Evolutionary conservation across 2,113 vertebrate species (phyloP).

Genomic region (Pungitius pungitius): DNA sequence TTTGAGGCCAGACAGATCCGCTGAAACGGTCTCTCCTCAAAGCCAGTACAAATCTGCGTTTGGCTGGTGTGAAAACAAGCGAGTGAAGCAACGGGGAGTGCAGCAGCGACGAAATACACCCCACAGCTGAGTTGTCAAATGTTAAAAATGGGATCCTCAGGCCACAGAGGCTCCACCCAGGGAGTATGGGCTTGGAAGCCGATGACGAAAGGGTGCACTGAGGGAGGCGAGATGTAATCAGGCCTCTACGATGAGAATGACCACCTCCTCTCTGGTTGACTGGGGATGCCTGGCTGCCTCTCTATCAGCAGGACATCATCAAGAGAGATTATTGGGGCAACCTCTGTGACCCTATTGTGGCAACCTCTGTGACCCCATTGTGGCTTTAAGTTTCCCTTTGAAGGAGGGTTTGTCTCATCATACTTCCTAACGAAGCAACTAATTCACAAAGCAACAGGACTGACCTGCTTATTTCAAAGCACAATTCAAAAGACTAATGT

Average conservation of each 20-base stretch:
- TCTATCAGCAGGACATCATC: slow-evolving; percentile 80
- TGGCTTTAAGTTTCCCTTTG: slow-evolving; percentile 80
- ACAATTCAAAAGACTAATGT: background rate
- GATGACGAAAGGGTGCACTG: slow-evolving; percentile 58
- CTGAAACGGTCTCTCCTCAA: slow-evolving; percentile 13
- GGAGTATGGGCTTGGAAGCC: slow-evolving; percentile 63
- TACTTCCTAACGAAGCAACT: slow-evolving; percentile 66
- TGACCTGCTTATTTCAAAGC: background rate
- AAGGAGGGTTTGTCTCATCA: slow-evolving; percentile 69
- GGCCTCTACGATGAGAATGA: slow-evolving; percentile 66
- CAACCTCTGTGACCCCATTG: slow-evolving; percentile 73
- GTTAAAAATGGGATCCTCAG: slow-evolving; percentile 70
- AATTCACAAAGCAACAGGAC: slow-evolving; percentile 56
- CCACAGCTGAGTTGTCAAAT: slow-evolving; percentile 72
- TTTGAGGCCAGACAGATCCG: slow-evolving; percentile 11
- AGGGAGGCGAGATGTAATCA: slow-evolving; percentile 75
- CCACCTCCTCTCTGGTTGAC: slow-evolving; percentile 58
- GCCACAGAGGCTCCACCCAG: slow-evolving; percentile 67
- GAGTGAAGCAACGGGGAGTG: slow-evolving; percentile 44
- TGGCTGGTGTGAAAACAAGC: slow-evolving; percentile 39
- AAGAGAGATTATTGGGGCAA: slow-evolving; percentile 78
- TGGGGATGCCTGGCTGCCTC: slow-evolving; percentile 68
- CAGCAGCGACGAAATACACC: slow-evolving; percentile 56
- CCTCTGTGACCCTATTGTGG: slow-evolving; percentile 71
- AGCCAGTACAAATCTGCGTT: slow-evolving; percentile 42